Percentiles rank a stretch among this genome's conserved stretches.
Evolutionary conservation across 2,888 invertebrate species (phyloP).

Genomic region (Rhimphoctona megacephalus): DNA sequence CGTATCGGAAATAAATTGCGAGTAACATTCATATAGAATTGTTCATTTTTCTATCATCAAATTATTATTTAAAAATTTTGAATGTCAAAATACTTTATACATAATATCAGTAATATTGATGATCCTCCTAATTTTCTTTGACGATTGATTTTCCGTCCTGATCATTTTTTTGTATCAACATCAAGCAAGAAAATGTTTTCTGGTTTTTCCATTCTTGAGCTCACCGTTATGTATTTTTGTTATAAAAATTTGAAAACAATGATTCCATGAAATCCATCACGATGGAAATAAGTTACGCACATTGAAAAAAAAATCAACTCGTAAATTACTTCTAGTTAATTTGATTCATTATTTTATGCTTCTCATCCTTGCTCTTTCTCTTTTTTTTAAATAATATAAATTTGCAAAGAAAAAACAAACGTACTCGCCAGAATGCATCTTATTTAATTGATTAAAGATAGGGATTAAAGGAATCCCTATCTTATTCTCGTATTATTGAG

Average conservation of each 20-base stretch:
- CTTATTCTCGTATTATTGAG: neutral
- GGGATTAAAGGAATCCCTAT: neutral
- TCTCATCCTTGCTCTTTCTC: neutral
- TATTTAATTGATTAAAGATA: neutral
- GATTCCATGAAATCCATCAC: neutral
- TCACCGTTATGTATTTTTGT: neutral
- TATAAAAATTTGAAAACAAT: neutral
- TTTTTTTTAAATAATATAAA: neutral
- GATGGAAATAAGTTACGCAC: too few relatives aligned
- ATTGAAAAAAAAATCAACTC: neutral
- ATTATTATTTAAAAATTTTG: neutral
- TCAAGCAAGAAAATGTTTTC: too few relatives aligned
- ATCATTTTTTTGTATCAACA: too few relatives aligned
- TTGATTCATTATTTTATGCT: neutral
- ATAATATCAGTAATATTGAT: neutral
- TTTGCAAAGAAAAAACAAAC: neutral
- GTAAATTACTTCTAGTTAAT: neutral
- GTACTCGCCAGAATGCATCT: neutral
- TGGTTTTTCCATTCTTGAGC: neutral
- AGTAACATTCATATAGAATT: neutral
- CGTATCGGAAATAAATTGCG: neutral
- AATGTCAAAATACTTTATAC: neutral
- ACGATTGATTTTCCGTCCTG: neutral
- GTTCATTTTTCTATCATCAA: neutral
- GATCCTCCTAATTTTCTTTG: neutral